Conservation (phyloP, 1,140 invertebrate genomes). For the Zaprionus ornatus region DNA sequence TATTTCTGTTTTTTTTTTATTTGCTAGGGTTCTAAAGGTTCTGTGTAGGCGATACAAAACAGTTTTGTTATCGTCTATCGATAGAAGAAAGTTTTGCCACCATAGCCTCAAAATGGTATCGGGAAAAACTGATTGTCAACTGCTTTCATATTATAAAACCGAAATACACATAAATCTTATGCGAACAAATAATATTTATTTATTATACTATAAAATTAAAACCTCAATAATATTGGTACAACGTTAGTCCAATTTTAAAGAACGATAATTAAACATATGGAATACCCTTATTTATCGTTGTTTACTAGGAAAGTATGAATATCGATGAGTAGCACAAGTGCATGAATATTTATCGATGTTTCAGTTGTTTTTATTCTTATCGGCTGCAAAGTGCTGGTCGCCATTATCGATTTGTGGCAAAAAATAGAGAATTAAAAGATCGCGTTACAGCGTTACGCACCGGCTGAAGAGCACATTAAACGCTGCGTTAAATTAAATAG, state of each 20-base stretch:
- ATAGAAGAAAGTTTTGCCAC: background rate
- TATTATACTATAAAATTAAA: no score
- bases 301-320: background rate
- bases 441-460: slow-evolving; percentile 68
- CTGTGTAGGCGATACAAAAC: slow-evolving; percentile 21
- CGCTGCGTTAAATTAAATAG: slow-evolving; percentile 55
- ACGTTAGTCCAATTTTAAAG: background rate
- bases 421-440: slow-evolving; percentile 70
- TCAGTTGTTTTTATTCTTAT: slow-evolving; percentile 40
- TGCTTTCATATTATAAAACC: no score
- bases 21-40: slow-evolving; percentile 36
- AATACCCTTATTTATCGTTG: background rate
- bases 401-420: slow-evolving; percentile 76
- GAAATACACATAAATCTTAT: no score
- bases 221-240: no score
- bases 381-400: slow-evolving; percentile 51
- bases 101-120: background rate
- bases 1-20: slow-evolving; percentile 12
- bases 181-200: no score
- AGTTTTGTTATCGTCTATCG: slow-evolving; percentile 29
- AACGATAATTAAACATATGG: background rate
- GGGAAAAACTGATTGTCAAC: no score
- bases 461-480: slow-evolving; percentile 64
- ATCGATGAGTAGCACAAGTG: slow-evolving; percentile 16
- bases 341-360: slow-evolving; percentile 20